These are phyloP conservation scores for Pristionchus mayeri DNA, from an alignment of 2,888 invertebrate genomes.

Conservation along the genomic window DNA sequence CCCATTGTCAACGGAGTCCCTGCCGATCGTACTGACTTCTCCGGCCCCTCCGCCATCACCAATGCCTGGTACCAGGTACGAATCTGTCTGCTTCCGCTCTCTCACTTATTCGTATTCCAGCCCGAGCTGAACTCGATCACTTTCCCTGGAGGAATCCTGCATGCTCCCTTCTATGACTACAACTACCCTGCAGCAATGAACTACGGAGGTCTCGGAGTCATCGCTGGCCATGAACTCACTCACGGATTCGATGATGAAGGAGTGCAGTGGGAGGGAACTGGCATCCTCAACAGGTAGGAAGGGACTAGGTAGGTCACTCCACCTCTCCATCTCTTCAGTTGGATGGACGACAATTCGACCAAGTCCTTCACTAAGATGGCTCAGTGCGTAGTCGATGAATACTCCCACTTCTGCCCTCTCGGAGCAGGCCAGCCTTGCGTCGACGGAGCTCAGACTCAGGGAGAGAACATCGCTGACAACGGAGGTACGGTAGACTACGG, in stretches of 20 bases:
- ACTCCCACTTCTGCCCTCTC: conserved; percentile 69
- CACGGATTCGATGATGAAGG: conserved; percentile 91
- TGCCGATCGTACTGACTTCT: conserved; percentile 47
- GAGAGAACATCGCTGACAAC: conserved; percentile 81
- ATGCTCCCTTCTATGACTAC: conserved; percentile 70
- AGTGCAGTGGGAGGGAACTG: conserved; percentile 71
- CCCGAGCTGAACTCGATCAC: conserved; percentile 73
- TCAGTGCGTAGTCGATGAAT: conserved; percentile 67
- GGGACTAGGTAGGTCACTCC: background rate
- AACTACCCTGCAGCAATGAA: conserved; percentile 72
- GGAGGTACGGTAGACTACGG: conserved; percentile 72
- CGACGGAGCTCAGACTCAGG: conserved; percentile 79
- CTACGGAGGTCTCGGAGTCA: conserved; percentile 96
- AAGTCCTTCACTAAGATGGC: conserved; percentile 64
- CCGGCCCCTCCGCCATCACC: conserved; percentile 30
- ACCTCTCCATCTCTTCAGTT: conserved; percentile 48
- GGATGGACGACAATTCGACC: conserved; percentile 67
- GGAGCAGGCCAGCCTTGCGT: conserved; percentile 58
- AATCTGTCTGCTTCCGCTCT: background rate
- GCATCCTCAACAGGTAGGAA: conserved; percentile 58
- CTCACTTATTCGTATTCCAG: conserved; percentile 48
- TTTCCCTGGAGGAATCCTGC: conserved; percentile 72
- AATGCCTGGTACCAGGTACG: conserved; percentile 50
- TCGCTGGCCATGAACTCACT: conserved; percentile 96
- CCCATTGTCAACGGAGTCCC: background rate